Percentiles rank a stretch among this genome's conserved stretches.
Evolutionary conservation across 2,888 invertebrate genomes (phyloP).

Genomic region (Bembecia ichneumoniformis): DNA sequence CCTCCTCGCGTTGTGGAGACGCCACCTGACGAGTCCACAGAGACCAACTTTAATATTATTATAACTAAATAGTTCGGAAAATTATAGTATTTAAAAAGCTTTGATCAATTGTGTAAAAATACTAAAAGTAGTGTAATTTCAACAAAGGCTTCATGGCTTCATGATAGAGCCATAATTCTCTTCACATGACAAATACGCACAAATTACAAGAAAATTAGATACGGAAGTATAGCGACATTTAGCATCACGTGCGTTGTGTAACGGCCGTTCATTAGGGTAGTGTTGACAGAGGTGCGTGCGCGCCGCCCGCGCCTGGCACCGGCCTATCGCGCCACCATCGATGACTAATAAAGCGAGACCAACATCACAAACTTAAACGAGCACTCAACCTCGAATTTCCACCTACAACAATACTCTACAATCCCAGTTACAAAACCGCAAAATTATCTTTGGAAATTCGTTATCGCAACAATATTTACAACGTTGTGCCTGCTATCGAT

Average conservation of each 20-base stretch:
- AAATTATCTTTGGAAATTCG: conserved; percentile 24
- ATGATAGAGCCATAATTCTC: conserved; percentile 47
- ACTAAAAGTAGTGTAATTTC: no score
- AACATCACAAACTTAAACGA: conserved; percentile 14
- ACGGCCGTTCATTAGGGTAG: conserved; percentile 70
- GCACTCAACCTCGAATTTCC: conserved; percentile 4
- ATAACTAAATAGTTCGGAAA: no score
- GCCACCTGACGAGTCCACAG: no score
- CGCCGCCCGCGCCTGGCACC: conserved; percentile 63
- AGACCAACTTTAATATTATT: no score
- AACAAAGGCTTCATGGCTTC: conserved; percentile 11
- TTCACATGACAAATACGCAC: conserved; percentile 69
- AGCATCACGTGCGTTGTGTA: conserved; percentile 67
- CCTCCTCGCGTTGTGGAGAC: no score
- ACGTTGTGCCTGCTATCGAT: conserved; percentile 25
- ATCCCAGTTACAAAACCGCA: conserved; percentile 4
- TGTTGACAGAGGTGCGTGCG: conserved; percentile 71
- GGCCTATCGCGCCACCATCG: conserved; percentile 69
- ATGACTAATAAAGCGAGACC: conserved; percentile 65
- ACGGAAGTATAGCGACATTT: conserved; percentile 63
- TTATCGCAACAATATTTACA: conserved; percentile 42
- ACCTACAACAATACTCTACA: not conserved
- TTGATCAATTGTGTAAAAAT: no score
- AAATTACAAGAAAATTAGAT: conserved; percentile 66
- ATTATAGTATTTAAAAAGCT: no score